Evolutionary conservation across 2,797 vertebrate species (phyloP), one percentile per base, ranked within the genome.

Genomic region (Cygnus olor): DNA sequence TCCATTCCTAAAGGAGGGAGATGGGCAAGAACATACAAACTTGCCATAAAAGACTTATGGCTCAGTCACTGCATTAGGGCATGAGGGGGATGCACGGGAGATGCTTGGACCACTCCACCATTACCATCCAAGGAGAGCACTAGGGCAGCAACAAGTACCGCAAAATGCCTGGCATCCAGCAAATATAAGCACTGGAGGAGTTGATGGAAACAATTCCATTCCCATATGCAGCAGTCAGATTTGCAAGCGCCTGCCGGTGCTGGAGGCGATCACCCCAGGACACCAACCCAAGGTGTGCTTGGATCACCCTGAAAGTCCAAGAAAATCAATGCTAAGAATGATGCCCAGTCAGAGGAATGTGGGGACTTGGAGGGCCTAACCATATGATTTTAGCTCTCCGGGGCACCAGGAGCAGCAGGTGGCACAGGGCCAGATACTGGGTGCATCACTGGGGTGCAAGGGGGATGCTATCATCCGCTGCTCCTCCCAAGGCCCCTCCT

Each of bases 231-330:
- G 36, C 2, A 1, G 3, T 17, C 18, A 4, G 2, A 38, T 45
- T 10, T 8, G 10, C 9, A 1, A 3, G 25, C 77, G 56, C 36
- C 27, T 10, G 5, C 21, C 2, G 0, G n/a, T 6, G 60, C 54
- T 0, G 0, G 2, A 0, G 1, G 49, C 0, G 0, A 45, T 14
- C 1, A 0, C 13, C 27, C 72, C 10, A 9, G 57, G 42, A 34
- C 25, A 22, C 14, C 32, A 14, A 2, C 28, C 72, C 1, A 2
- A 22, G 58, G 30, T 14, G 49, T 53, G 44, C 63, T 45, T 2
- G 28, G 61, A 56, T 24, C 53, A 28, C 7, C 24, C 49, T 9
- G 53, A 63, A 34, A 1, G 12, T 10, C 65, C 34, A 40, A 57
- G 73, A 32, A 40, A 83, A 64, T 36, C 61, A 3, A 5, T n/a